Conservation (phyloP, 2,113 vertebrate species). For the Actenoides lindsayi region DNA sequence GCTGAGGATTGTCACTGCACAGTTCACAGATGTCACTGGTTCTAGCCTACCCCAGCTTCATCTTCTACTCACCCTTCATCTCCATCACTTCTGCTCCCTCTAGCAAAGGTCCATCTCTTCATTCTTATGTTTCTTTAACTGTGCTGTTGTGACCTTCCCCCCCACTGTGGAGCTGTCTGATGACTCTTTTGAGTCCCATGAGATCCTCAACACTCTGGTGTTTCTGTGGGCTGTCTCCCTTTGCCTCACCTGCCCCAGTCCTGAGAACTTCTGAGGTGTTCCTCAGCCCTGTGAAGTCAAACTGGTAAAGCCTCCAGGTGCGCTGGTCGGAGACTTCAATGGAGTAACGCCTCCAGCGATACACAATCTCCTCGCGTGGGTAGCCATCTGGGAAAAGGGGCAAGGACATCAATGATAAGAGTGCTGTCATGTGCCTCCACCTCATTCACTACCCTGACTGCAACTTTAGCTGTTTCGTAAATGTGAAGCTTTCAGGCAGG, state of each 20-base stretch:
- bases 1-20: background rate
- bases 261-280: constrained; percentile 75
- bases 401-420: background rate
- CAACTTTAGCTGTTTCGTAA: background rate
- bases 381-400: constrained; percentile 76
- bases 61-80: background rate
- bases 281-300: constrained; percentile 78
- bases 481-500: background rate
- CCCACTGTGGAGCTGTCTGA: background rate
- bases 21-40: background rate
- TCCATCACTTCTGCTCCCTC: background rate
- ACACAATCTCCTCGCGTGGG: constrained; percentile 73
- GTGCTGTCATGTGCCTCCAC: accelerated
- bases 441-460: background rate
- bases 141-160: background rate
- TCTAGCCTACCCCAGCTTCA: background rate
- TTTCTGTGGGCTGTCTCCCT: background rate
- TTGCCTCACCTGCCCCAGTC: constrained; percentile 74
- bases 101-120: background rate
- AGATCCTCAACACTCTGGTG: background rate
- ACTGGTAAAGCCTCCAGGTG: constrained; percentile 83
- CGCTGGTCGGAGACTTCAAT: constrained; percentile 77
- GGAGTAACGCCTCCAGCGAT: constrained; percentile 78
- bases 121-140: background rate
- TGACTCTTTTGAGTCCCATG: background rate